phyloP scores from a whole-genome alignment of 2,113 vertebrate species.

The Thymallus thymallus region DNA sequence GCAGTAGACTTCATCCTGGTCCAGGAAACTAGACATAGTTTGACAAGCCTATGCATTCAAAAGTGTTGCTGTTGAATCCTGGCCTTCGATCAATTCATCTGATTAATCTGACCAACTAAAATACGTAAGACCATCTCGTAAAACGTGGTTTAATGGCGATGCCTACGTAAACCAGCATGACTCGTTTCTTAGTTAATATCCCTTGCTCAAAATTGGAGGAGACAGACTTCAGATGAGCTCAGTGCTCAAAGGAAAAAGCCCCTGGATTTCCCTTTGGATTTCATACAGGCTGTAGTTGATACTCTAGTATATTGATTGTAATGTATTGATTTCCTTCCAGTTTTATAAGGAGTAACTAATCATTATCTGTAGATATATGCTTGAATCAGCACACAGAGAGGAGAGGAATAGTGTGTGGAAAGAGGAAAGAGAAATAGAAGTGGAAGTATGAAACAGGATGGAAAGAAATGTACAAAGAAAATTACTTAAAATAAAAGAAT shows the following conservation, averaged over 20 bases:
- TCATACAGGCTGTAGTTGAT: neutral
- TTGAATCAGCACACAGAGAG: neutral
- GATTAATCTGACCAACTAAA: neutral
- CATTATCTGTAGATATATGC: no score
- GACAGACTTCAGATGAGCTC: neutral
- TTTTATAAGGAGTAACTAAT: neutral
- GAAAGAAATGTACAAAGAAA: slow-evolving; percentile 20
- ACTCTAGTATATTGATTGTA: neutral
- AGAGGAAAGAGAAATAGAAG: neutral
- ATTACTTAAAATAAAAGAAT: slow-evolving; percentile 4
- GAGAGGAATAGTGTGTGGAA: neutral
- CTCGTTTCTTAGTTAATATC: neutral
- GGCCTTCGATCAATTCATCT: no score
- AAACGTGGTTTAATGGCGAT: neutral
- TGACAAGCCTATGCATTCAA: no score
- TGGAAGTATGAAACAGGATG: no score
- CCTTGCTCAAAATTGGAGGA: neutral
- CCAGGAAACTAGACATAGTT: no score
- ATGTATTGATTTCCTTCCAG: no score
- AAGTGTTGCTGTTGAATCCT: no score
- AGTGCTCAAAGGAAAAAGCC: neutral
- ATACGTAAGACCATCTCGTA: neutral
- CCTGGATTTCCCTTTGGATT: neutral
- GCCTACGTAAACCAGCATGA: neutral
- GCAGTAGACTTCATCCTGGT: no score